phyloP scores from a whole-genome alignment of 2,113 vertebrate species.

The Cygnus buccinator region DNA sequence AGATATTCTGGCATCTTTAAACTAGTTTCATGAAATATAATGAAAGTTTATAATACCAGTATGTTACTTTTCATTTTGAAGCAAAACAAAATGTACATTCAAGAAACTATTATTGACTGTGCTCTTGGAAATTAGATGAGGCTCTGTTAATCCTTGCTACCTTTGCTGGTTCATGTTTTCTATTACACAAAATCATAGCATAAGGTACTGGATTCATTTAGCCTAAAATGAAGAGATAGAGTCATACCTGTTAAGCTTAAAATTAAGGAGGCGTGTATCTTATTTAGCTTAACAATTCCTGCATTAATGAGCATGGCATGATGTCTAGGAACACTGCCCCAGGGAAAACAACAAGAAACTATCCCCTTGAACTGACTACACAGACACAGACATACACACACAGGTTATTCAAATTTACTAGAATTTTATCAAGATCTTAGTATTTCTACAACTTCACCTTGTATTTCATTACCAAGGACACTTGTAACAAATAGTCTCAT shows the following conservation, averaged over 20 bases:
- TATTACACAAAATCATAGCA: not conserved
- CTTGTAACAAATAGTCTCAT: not conserved
- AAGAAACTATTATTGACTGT: not conserved
- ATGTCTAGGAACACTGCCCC: not conserved
- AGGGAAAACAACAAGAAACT: not conserved
- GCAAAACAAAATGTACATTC: not conserved
- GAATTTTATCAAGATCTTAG: not conserved
- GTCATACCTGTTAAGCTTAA: not conserved
- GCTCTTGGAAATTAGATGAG: not conserved
- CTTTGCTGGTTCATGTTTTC: not conserved
- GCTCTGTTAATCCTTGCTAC: not conserved
- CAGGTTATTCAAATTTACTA: not conserved
- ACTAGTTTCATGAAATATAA: not conserved
- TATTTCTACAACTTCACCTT: conserved; percentile 25
- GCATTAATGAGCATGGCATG: not conserved
- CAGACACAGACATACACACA: fast-evolving
- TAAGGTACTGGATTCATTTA: not conserved
- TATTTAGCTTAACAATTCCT: not conserved
- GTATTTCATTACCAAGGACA: not conserved
- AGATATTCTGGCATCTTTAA: not conserved
- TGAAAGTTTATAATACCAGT: not conserved
- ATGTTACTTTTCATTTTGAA: not conserved
- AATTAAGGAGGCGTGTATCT: not conserved
- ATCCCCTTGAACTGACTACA: not conserved
- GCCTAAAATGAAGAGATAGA: not conserved